Evolutionary conservation across 2,888 invertebrate genomes (phyloP).

Genomic region (Leistus spinibarbis): DNA sequence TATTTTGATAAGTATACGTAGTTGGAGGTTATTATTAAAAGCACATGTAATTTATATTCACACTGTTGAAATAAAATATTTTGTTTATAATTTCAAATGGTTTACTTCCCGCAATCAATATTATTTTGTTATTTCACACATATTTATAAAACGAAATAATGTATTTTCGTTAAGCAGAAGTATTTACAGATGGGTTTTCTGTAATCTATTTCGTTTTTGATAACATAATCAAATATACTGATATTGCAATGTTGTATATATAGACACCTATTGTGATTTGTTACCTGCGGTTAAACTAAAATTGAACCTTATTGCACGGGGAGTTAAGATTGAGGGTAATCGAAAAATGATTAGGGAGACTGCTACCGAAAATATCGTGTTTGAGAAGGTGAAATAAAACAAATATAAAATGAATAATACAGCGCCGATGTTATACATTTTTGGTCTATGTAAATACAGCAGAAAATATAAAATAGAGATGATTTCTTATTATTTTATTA

Average conservation of each 20-base stretch:
- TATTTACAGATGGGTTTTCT: conserved; percentile 1
- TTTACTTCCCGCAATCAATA: not conserved
- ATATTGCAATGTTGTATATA: conserved; percentile 35
- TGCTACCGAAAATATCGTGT: not conserved
- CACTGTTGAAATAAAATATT: not conserved
- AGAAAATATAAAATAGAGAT: not conserved
- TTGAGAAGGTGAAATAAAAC: not conserved
- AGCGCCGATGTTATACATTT: not conserved
- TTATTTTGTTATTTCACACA: not conserved
- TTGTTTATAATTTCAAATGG: not conserved
- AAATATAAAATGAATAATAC: not conserved
- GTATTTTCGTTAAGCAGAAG: not conserved
- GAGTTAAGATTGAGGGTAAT: conserved; percentile 1
- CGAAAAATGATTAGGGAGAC: not conserved
- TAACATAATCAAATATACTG: conserved; percentile 29
- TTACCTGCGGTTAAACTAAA: conserved; percentile 23
- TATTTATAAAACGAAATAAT: not conserved
- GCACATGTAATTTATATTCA: not conserved
- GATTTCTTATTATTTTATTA: no score
- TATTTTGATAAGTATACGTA: no score
- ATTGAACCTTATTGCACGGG: conserved; percentile 18
- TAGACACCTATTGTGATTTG: conserved; percentile 36
- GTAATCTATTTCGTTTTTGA: conserved; percentile 12
- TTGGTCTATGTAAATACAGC: conserved; percentile 8
- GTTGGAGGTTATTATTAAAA: not conserved